phyloP scores from a whole-genome alignment of 2,113 vertebrate species.

The Mystacornis crossleyi region DNA sequence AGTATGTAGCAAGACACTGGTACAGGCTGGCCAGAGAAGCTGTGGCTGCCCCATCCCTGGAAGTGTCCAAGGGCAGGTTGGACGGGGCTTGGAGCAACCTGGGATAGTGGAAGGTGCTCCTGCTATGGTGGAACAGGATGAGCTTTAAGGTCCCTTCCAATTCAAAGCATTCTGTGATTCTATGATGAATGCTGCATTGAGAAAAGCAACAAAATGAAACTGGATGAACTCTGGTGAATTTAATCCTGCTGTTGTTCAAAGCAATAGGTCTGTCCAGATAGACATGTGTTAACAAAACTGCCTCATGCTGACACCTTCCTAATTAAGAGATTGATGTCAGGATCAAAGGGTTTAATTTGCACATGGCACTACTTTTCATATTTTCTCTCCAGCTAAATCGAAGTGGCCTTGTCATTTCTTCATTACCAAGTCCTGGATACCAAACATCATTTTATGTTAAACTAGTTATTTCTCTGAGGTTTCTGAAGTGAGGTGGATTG shows the following conservation, averaged over 20 bases:
- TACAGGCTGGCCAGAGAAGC: background rate
- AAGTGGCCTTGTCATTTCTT: background rate
- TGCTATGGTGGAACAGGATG: background rate
- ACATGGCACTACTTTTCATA: background rate
- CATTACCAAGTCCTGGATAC: background rate
- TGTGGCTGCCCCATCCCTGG: background rate
- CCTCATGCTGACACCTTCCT: slow-evolving; percentile 5
- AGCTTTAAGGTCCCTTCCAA: background rate
- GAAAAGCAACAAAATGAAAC: background rate
- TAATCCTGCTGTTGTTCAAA: slow-evolving; percentile 7
- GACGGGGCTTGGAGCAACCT: background rate
- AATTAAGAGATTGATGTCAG: slow-evolving; percentile 53
- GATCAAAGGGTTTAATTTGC: slow-evolving; percentile 50
- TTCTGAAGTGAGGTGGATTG: background rate
- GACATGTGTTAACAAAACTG: background rate
- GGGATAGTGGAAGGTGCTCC: background rate
- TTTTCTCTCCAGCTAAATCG: slow-evolving; percentile 14
- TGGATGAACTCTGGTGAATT: background rate
- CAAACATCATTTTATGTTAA: background rate
- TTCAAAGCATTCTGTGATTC: background rate
- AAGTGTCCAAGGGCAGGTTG: background rate
- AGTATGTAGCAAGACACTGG: background rate
- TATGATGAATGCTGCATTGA: background rate
- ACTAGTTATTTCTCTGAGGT: background rate
- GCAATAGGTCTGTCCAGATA: background rate